Conservation (phyloP, 2,113 vertebrate genomes). For the Ceyx margarethae region DNA sequence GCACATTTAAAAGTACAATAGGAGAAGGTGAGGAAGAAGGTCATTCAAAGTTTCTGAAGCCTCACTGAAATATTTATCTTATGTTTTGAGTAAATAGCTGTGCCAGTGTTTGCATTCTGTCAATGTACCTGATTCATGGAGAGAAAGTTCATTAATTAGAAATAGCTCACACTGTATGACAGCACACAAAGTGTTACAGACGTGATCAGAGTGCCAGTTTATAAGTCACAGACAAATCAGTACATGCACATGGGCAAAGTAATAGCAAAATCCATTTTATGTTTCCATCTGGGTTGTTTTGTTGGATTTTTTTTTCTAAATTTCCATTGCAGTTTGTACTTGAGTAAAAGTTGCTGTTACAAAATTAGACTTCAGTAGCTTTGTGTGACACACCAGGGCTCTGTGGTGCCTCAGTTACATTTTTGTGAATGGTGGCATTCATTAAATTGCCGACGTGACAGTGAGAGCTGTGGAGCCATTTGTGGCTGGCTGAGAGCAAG, state of each 20-base stretch:
- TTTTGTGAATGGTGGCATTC: neutral
- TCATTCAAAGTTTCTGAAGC: slow-evolving; percentile 12
- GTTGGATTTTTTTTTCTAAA: neutral
- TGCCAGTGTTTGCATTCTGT: neutral
- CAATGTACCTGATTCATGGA: neutral
- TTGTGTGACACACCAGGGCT: neutral
- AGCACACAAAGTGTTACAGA: neutral
- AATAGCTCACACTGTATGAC: neutral
- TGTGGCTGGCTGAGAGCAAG: neutral
- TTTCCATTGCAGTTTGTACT: neutral
- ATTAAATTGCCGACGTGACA: accelerated
- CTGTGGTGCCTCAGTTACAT: neutral
- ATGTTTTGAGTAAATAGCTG: neutral
- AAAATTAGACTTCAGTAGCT: neutral
- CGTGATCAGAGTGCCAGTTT: neutral
- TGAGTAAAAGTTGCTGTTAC: neutral
- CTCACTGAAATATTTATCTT: neutral
- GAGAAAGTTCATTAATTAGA: neutral
- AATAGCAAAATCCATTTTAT: neutral
- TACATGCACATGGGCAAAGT: neutral
- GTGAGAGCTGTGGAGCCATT: neutral
- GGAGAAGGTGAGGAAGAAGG: neutral
- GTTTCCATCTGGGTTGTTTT: neutral
- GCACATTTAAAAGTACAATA: neutral
- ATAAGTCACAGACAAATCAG: neutral